Evolutionary conservation across 2,797 vertebrate genomes (phyloP).

Genomic region (Crocidura indochinensis): DNA sequence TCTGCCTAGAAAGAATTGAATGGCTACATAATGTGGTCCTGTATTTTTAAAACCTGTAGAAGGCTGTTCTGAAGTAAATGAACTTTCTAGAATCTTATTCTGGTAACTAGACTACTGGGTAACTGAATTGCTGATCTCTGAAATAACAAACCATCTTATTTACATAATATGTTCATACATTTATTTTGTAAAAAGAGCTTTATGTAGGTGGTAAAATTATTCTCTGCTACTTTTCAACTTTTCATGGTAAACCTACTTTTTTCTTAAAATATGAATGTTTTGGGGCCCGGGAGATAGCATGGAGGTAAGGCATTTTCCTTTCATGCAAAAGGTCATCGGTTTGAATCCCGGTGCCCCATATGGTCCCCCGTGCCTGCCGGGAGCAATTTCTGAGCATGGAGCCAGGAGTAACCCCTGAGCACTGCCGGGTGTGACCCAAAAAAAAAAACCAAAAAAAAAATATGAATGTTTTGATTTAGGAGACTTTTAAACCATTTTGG

Average conservation of each 20-base stretch:
- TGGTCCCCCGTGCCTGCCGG: no score
- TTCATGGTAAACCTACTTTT: neutral
- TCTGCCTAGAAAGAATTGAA: slow-evolving; percentile 80
- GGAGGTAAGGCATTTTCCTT: no score
- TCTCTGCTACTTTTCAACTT: slow-evolving; percentile 31
- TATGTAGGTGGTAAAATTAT: slow-evolving; percentile 9
- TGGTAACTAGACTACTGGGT: neutral
- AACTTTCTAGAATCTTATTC: neutral
- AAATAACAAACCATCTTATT: slow-evolving; percentile 13
- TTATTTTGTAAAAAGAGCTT: slow-evolving; percentile 27
- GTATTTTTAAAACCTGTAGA: slow-evolving; percentile 65
- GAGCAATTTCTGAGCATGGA: no score
- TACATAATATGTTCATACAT: slow-evolving; percentile 17
- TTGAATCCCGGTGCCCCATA: no score
- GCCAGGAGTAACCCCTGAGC: no score
- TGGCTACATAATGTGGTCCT: slow-evolving; percentile 33
- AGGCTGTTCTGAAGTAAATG: slow-evolving; percentile 72
- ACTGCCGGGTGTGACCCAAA: no score
- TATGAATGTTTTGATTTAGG: neutral
- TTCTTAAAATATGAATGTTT: slow-evolving; percentile 38
- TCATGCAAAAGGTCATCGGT: no score
- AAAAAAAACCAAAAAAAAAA: no score
- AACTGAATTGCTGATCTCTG: neutral
- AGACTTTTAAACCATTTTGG: slow-evolving; percentile 60
- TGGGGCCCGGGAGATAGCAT: no score